A percentile compares a stretch with the other conserved stretches of the same genome.
Conservation (phyloP, 37 sponge, comb jelly and placozoan genomes). For the Chondrosia reniformis region DNA sequence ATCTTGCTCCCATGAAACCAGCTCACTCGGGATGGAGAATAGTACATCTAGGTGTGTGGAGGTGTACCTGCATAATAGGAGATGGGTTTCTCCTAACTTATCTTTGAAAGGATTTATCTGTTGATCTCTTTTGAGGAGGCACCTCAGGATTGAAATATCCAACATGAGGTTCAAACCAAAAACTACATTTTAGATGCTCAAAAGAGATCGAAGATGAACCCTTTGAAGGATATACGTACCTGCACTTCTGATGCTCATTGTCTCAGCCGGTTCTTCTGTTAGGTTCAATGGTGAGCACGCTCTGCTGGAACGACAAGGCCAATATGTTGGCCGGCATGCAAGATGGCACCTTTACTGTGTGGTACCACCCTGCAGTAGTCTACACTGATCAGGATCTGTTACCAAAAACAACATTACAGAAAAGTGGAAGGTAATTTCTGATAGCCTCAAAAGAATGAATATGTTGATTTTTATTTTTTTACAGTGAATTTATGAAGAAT, state of each 20-base stretch:
- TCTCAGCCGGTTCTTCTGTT: not conserved
- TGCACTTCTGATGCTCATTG: no score
- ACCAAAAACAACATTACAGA: conserved; percentile 44
- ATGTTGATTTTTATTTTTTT: not conserved
- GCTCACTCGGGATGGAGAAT: not conserved
- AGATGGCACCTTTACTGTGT: conserved; percentile 76
- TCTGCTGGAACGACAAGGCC: conserved; percentile 75
- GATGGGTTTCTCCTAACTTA: no score
- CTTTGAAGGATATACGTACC: no score
- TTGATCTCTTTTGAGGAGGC: no score
- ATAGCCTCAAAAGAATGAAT: not conserved
- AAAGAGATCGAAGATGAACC: no score
- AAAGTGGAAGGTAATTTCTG: conserved; percentile 63
- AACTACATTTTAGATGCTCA: no score
- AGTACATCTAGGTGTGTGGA: conserved; percentile 2
- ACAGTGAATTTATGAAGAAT: conserved; percentile 82
- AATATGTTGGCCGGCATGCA: conserved; percentile 90
- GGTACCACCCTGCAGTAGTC: conserved; percentile 89
- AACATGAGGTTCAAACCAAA: no score
- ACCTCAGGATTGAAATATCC: no score
- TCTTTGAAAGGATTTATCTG: no score
- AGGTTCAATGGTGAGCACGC: conserved; percentile 89
- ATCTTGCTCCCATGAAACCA: conserved; percentile 48
- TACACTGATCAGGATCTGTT: conserved; percentile 86
- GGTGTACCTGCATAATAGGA: not conserved